Base-by-base conservation (phyloP, 2,113 vertebrate species). In the Ramphastos sulfuratus region DNA sequence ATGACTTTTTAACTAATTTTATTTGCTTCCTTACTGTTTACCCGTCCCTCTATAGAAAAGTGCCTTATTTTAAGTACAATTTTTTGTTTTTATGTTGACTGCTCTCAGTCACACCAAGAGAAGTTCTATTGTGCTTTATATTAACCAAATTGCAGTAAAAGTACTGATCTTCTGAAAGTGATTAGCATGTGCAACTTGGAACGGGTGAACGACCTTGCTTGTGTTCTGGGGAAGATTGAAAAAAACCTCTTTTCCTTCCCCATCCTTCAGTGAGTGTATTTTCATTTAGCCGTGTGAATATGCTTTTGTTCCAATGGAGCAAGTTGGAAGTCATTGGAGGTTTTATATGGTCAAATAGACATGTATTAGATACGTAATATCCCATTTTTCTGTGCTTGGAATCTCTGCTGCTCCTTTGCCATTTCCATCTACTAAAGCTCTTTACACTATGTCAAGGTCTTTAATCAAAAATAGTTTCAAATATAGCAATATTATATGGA, bases 61-160 rank as follows among this genome's bases (percentile, higher is more conserved):
- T 96, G 96, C 96, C 96, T 97, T 97, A 89, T 96, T 79, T 97
- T 97, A 96, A 97, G 97, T 96, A 96, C 95, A 39, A 4, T 96
- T 85, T 70, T 89, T 95, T 93, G 92, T 94, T 35, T 92, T 70
- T 96, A 71, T 86, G 64, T 96, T 94, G 92, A 89, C 82, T 78
- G 44, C 80, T 95, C 8, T 52, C 85, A 92, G 87, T 87, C 95
- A 74, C 87, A 94, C 61, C 48, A 94, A 87, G 73, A 88, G 55
- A 89, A 92, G 48, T 94, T 95, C 87, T 91, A 79, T 96, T 96
- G 87, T 97, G 87, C 91, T 90, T 92, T 87, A 12, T 93, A 65
- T 93, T 94, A 96, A 95, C 85, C 86, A 92, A 94, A 96, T 89
- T 89, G 79, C 73, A 86, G 95, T 89, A 85, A 90, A 94, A 96